Conservation (phyloP, 2,797 vertebrate species). For the Gouania willdenowi region DNA sequence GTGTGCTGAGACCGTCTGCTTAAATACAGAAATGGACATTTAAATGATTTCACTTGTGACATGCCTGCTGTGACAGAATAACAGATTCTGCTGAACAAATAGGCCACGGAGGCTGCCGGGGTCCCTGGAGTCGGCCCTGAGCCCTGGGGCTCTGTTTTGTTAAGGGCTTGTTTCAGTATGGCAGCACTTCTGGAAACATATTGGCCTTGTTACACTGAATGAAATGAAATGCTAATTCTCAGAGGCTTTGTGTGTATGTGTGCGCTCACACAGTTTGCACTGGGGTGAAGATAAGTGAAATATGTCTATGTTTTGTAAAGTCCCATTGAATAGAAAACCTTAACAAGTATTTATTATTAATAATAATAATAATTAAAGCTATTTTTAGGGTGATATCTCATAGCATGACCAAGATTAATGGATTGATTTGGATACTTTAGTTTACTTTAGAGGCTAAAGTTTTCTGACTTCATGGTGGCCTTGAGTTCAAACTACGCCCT, state of each 20-base stretch:
- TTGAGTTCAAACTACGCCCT: slow-evolving; percentile 37
- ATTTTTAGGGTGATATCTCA: too few relatives aligned
- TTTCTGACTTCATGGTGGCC: slow-evolving; percentile 12
- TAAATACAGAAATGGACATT: slow-evolving; percentile 81
- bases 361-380: too few relatives aligned
- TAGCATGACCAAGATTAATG: too few relatives aligned
- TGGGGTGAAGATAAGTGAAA: slow-evolving; percentile 15
- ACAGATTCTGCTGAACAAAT: slow-evolving; percentile 79
- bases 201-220: slow-evolving; percentile 78
- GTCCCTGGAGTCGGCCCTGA: slow-evolving; percentile 69
- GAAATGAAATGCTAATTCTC: slow-evolving; percentile 82
- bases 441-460: too few relatives aligned
- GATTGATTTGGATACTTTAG: too few relatives aligned
- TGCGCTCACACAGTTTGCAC: slow-evolving; percentile 45
- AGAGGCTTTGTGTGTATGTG: slow-evolving; percentile 46
- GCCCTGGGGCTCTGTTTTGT: slow-evolving; percentile 77
- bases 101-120: slow-evolving; percentile 71
- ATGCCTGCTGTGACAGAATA: slow-evolving; percentile 79
- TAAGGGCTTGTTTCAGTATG: slow-evolving; percentile 79
- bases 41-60: slow-evolving; percentile 79
- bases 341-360: too few relatives aligned
- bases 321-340: too few relatives aligned
- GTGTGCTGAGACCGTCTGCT: slow-evolving; percentile 73
- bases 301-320: too few relatives aligned
- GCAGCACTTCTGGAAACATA: slow-evolving; percentile 79